phyloP scores from a whole-genome alignment of 2,797 vertebrate species.

The Pteronotus mesoamericanus region DNA sequence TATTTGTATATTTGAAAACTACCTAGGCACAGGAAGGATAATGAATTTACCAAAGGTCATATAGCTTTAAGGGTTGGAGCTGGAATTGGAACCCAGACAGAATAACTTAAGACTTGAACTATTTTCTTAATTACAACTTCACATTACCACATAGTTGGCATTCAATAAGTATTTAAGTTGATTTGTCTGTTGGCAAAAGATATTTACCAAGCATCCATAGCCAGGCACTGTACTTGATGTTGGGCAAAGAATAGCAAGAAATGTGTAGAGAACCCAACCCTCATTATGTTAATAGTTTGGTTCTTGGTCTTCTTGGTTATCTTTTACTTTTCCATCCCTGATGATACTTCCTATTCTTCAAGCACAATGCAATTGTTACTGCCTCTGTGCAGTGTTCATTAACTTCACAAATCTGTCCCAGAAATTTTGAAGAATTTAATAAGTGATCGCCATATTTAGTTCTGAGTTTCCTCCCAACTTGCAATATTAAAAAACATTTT shows the following conservation, averaged over 20 bases:
- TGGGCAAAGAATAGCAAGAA: background rate
- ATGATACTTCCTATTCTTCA: background rate
- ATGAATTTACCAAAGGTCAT: background rate
- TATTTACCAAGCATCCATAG: background rate
- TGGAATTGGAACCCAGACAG: background rate
- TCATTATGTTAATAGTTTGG: background rate
- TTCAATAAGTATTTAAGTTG: background rate
- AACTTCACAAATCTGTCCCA: background rate
- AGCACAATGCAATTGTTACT: background rate
- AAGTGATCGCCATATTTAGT: background rate
- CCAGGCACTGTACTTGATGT: background rate
- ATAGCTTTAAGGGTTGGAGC: background rate
- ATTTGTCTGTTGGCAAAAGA: background rate
- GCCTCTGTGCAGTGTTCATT: background rate
- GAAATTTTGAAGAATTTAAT: background rate
- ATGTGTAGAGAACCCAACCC: background rate
- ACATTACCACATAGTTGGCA: background rate
- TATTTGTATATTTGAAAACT: background rate
- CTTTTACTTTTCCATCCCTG: background rate
- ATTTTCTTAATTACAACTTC: conserved; percentile 1
- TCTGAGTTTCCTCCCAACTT: background rate
- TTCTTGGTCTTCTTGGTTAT: background rate
- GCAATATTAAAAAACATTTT: background rate
- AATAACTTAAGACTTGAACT: background rate
- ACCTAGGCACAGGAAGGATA: background rate